Percentiles rank a stretch among this genome's conserved stretches.
phyloP scores from a whole-genome alignment of 1,140 invertebrate genomes.

The Mylabris phalerata region DNA sequence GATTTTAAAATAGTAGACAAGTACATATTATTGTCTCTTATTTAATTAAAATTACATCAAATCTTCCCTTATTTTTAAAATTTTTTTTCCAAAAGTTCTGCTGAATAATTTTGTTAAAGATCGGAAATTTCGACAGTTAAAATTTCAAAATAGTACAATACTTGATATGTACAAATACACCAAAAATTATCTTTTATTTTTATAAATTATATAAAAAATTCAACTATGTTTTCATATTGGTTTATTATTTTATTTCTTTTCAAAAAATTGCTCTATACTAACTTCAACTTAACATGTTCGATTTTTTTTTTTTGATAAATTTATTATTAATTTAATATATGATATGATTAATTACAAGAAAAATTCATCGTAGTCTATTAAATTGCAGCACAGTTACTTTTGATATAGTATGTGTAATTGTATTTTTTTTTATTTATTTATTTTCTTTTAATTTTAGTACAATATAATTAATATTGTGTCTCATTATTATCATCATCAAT shows the following conservation, averaged over 20 bases:
- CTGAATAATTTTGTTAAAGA: too few relatives aligned
- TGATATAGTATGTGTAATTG: too few relatives aligned
- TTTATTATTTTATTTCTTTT: conserved; percentile 16
- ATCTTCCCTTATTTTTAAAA: too few relatives aligned
- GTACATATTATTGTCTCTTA: too few relatives aligned
- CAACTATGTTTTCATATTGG: conserved; percentile 34
- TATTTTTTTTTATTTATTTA: not conserved
- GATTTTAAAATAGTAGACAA: too few relatives aligned
- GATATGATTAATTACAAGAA: conserved; percentile 14
- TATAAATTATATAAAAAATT: conserved; percentile 40
- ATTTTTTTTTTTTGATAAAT: not conserved
- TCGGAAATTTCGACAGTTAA: too few relatives aligned
- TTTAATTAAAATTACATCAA: too few relatives aligned
- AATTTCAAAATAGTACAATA: conserved; percentile 17
- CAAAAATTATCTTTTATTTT: conserved; percentile 34
- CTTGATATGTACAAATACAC: conserved; percentile 35
- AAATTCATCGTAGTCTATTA: conserved; percentile 21
- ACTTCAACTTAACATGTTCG: not conserved
- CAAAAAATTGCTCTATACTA: conserved; percentile 6
- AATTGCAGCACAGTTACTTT: conserved; percentile 8
- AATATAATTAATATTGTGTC: not conserved
- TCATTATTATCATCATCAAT: not conserved
- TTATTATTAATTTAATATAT: conserved; percentile 3
- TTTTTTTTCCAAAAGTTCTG: too few relatives aligned
- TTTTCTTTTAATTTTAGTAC: not conserved